Evolutionary conservation across 2,888 invertebrate genomes (phyloP), one percentile per base, ranked within the genome.

Genomic region (Gastrophysa polygoni): DNA sequence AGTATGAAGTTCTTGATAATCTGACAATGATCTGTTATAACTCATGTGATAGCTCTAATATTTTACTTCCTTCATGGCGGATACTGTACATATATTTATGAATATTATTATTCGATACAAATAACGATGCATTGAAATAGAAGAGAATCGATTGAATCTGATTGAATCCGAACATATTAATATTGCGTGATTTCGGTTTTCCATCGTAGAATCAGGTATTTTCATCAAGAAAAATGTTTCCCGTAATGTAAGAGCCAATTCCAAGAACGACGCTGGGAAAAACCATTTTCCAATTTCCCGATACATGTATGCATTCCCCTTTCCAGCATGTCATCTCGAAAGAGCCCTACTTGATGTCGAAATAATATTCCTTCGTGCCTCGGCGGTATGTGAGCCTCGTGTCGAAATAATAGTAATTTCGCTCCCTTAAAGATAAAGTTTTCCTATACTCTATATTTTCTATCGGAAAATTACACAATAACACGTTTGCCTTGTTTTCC

Each of bases 401-500:
- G 38, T 49, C 46, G 55, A 17, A 58, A 66, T 68, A 62, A 66
- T 66, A 62, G 66, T 67, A 61, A 69, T 66, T 64, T 61, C 48
- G 63, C 55, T 71, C 74, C 72, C 73, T 73, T 71, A 62, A 67
- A 74, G 74, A 74, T 75, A 75, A 74, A 73, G 73, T 72, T 70
- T 61, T 65, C 70, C 74, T 70, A 69, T 74, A 70, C 72, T 71
- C 71, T 75, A 72, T 76, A 75, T 74, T 77, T 78, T 75, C 74
- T 74, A 73, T 71, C 73, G 71, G 73, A 70, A 78, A 79, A 78
- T 78, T 78, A 78, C 73, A 75, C 75, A 78, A 78, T 77, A 74
- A 75, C 75, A 76, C 73, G 72, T 71, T 72, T 72, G 14, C 50
- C 62, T 47, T 60, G 61, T 61, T 67, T 62, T 58, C 60, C 48